Evolutionary conservation across 2,888 invertebrate genomes (phyloP).

Genomic region (Cordilura impudica): DNA sequence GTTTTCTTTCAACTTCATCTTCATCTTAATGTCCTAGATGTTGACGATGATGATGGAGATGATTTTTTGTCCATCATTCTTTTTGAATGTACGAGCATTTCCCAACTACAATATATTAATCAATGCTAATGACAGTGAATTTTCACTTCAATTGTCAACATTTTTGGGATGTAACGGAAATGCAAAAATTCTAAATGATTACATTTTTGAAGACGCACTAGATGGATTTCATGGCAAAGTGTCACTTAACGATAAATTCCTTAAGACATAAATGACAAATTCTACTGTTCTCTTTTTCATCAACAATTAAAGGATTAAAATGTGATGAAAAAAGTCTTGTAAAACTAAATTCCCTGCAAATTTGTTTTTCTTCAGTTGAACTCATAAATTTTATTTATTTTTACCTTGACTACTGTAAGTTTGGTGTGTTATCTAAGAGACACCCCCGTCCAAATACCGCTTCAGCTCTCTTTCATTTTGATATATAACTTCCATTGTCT

Average conservation of each 20-base stretch:
- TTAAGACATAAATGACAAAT: constrained; percentile 56
- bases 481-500: constrained; percentile 57
- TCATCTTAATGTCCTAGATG: constrained; percentile 29
- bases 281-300: constrained; percentile 9
- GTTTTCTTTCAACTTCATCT: constrained; percentile 65
- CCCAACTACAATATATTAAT: constrained; percentile 75
- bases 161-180: constrained; percentile 53
- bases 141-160: constrained; percentile 63
- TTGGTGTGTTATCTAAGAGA: background rate
- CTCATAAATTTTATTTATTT: constrained; percentile 40
- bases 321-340: background rate
- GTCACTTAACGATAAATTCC: constrained; percentile 49
- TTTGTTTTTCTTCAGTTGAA: constrained; percentile 23
- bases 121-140: constrained; percentile 77
- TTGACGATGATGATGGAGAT: constrained; percentile 53
- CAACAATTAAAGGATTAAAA: constrained; percentile 52
- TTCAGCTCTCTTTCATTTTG: constrained; percentile 37
- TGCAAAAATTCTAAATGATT: constrained; percentile 37
- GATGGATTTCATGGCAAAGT: constrained; percentile 35
- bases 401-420: constrained; percentile 5
- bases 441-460: background rate
- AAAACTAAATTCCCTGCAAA: constrained; percentile 14
- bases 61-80: constrained; percentile 56
- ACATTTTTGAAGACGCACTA: background rate
- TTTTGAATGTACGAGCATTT: constrained; percentile 54